These are phyloP conservation scores for Neosilurus mollespiculum DNA, from an alignment of 2,797 vertebrate genomes.

Conservation along the genomic window DNA sequence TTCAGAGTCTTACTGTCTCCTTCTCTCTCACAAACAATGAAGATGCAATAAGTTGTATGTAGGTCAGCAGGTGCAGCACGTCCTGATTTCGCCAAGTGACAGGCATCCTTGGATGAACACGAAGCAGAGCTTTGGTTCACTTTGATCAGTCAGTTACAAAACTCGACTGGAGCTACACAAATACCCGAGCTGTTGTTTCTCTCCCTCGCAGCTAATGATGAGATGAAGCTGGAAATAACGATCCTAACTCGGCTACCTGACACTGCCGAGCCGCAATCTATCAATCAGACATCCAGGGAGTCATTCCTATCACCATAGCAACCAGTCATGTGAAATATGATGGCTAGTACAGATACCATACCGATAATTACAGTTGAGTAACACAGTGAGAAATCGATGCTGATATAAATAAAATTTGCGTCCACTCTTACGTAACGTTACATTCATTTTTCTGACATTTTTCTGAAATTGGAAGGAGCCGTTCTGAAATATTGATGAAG, in stretches of 20 bases:
- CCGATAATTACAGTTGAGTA: slow-evolving; percentile 1
- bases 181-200: not conserved
- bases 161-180: not conserved
- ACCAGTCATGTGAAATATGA: slow-evolving; percentile 11
- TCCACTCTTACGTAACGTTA: not conserved
- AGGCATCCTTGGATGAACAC: not conserved
- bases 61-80: slow-evolving; percentile 5
- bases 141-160: not conserved
- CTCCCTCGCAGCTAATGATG: not conserved
- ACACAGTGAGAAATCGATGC: not conserved
- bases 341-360: not conserved
- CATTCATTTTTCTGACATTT: not conserved
- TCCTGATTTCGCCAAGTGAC: not conserved
- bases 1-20: not conserved
- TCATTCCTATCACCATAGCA: slow-evolving; percentile 12
- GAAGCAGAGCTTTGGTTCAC: not conserved
- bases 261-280: not conserved
- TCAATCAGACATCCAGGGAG: slow-evolving; percentile 4
- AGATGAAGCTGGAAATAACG: not conserved
- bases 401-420: not conserved
- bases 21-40: not conserved
- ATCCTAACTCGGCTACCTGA: slow-evolving; percentile 1
- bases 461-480: not conserved
- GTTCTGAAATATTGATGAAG: not conserved
- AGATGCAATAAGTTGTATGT: not conserved